Percentiles rank a stretch among this genome's conserved stretches.
phyloP scores from a whole-genome alignment of 2,888 invertebrate species.

The Phaonia tiefii region DNA sequence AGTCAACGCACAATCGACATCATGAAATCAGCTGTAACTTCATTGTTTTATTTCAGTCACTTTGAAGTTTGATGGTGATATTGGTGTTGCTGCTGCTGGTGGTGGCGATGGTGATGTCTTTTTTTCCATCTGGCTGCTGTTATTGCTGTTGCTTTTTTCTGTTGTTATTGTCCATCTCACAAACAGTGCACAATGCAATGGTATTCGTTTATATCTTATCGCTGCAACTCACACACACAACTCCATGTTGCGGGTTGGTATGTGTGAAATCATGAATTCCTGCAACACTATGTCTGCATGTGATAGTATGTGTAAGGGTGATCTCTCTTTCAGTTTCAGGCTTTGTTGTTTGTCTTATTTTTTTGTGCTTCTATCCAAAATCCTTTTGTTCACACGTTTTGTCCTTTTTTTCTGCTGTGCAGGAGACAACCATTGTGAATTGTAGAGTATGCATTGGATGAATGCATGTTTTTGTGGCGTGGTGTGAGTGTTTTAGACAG shows the following conservation, averaged over 20 bases:
- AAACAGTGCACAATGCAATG: conserved; percentile 9
- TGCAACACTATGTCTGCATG: too few relatives aligned
- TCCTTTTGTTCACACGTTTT: conserved; percentile 29
- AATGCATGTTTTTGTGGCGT: too few relatives aligned
- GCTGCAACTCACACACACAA: not conserved
- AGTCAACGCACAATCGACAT: not conserved
- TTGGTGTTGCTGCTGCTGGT: not conserved
- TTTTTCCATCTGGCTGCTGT: not conserved
- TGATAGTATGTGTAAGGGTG: not conserved
- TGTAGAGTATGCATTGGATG: too few relatives aligned
- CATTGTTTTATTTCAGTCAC: conserved; percentile 26
- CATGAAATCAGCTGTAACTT: conserved; percentile 25
- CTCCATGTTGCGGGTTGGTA: not conserved
- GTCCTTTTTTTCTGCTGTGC: conserved; percentile 8
- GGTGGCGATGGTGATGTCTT: not conserved
- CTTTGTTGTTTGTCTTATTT: conserved; percentile 19
- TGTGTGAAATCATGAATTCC: not conserved
- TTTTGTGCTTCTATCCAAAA: not conserved
- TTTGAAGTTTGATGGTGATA: conserved; percentile 5
- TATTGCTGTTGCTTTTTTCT: not conserved
- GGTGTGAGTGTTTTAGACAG: not conserved
- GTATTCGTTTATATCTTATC: conserved; percentile 9
- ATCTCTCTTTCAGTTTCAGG: conserved; percentile 19
- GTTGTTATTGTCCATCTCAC: conserved; percentile 22
- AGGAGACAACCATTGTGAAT: not conserved